phyloP scores from a whole-genome alignment of 2,113 vertebrate species.

The Poecile atricapillus region DNA sequence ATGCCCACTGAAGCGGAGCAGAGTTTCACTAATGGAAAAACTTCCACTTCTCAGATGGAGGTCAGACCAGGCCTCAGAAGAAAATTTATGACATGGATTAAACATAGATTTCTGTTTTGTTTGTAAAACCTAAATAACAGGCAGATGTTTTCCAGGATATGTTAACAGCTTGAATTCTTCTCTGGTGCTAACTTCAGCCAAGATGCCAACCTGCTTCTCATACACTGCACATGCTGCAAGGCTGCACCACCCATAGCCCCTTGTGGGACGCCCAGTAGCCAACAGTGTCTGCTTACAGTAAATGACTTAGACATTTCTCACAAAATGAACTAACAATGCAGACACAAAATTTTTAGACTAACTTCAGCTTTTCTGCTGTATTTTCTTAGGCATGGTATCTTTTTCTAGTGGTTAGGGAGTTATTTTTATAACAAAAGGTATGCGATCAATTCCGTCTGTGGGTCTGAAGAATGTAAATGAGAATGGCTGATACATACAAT shows the following conservation, averaged over 20 bases:
- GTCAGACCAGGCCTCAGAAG: not conserved
- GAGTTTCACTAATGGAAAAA: conserved; percentile 1
- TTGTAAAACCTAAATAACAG: not conserved
- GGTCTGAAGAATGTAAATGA: not conserved
- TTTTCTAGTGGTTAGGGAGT: not conserved
- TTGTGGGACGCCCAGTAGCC: not conserved
- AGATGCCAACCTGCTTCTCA: not conserved
- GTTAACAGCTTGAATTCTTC: not conserved
- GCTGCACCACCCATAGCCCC: not conserved
- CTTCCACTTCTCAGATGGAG: not conserved
- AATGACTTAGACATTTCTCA: not conserved
- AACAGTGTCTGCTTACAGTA: not conserved
- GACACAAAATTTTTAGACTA: not conserved
- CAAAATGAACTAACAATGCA: not conserved
- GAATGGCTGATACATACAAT: not conserved
- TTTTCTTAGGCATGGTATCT: conserved; percentile 10
- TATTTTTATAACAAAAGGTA: conserved; percentile 51
- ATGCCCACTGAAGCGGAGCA: not conserved
- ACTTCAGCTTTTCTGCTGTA: not conserved
- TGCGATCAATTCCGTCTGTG: not conserved
- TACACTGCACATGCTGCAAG: rapidly evolving
- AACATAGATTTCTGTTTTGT: not conserved
- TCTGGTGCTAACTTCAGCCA: not conserved
- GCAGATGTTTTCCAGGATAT: not conserved
- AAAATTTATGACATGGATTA: not conserved